Evolutionary conservation across 2,888 invertebrate genomes (phyloP).

Genomic region (Coecobrya sp.): DNA sequence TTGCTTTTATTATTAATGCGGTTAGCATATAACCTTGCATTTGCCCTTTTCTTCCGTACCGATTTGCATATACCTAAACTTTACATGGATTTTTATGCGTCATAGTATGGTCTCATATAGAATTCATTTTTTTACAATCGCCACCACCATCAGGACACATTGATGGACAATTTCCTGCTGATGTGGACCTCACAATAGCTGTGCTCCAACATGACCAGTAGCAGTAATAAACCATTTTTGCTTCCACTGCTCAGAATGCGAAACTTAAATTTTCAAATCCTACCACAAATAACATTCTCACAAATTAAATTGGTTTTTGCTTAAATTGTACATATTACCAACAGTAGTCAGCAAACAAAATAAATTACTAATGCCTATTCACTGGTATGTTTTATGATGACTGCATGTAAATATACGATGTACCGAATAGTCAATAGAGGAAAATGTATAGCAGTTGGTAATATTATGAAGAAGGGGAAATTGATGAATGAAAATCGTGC

Average conservation of each 20-base stretch:
- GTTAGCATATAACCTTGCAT: not conserved
- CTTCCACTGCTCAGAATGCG: not conserved
- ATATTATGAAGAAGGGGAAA: slow-evolving; percentile 13
- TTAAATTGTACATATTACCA: not conserved
- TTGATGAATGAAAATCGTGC: slow-evolving; percentile 66
- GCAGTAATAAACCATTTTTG: not conserved
- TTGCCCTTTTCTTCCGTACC: slow-evolving; percentile 42
- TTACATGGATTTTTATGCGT: not conserved
- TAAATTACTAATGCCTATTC: not conserved
- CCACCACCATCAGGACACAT: not conserved
- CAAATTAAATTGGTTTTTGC: not conserved
- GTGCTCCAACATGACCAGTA: not conserved
- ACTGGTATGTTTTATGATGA: not conserved
- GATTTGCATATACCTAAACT: not conserved
- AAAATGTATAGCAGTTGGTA: slow-evolving; percentile 12
- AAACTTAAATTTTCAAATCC: not conserved
- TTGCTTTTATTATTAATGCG: not conserved
- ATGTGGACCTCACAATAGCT: not conserved
- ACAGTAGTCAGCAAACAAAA: not conserved
- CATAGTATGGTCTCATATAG: too few species aligned
- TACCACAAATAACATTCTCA: not conserved
- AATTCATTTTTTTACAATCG: too few species aligned
- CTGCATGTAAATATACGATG: not conserved
- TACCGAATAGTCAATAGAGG: not conserved
- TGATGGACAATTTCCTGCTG: not conserved